Base-by-base conservation (phyloP, 2,888 invertebrate species). In the Pyrocoelia pectoralis region DNA sequence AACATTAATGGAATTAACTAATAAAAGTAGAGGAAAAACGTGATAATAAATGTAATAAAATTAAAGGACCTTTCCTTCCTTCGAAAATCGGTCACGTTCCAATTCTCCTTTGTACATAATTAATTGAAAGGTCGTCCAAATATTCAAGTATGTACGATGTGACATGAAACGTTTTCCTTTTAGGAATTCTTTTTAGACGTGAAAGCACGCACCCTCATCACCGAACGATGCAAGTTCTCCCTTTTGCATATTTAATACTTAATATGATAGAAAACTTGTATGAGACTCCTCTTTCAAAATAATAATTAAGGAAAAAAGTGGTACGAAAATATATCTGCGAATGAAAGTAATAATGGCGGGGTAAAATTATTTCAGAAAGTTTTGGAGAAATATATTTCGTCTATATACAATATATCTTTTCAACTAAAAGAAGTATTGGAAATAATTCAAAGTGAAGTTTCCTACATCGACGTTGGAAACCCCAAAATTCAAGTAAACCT, bases 401-500 rank as follows among this genome's bases (percentile, higher is more conserved):
- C 17, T 46, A 15, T 46, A 46, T 15, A 43, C 43, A 43, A 43
- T 43, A 43, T 46, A 46, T 46, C 46, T 17, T 46, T 46, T 46
- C 46, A 46, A 46, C 46, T 46, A 46, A 46, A 46, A 46, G 46
- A 46, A 46, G 46, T 46, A 46, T 46, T 46, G 46, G 46, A 46
- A 46, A 46, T 46, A 46, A 46, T 46, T 46, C 46, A 46, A 46
- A 46, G 54, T 17, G 49, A 54, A 54, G 54, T 60, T 60, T 33
- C 33, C 52, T 41, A 52, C 58, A 50, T 55, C 49, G 54, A 49
- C 17, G n/a, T 38, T 19, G 28, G 52, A 54, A 46, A 59, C 57
- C 64, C 52, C 56, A 57, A 65, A 61, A 65, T 65, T 65, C 57
- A 53, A 65, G 56, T 56, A 65, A 65, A 56, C 57, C 61, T 61